Percentiles rank a stretch among this genome's conserved stretches.
phyloP scores from a whole-genome alignment of 1,140 invertebrate species.

The Cotesia chilonis region DNA sequence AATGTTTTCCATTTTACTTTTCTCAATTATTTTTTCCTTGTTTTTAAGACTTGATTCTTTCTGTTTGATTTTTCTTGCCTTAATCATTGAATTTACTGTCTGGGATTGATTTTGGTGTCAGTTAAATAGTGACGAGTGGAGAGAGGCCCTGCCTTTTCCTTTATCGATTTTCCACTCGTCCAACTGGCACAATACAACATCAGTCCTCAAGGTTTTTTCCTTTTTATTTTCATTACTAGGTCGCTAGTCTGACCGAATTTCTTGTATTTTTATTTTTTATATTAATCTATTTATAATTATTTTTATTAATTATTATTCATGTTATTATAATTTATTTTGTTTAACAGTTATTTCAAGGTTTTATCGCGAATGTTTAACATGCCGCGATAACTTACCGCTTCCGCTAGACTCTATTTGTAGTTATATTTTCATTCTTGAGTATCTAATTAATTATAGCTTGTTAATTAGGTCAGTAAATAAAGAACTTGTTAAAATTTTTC shows the following conservation, averaged over 20 bases:
- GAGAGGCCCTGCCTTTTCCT: slow-evolving; percentile 26
- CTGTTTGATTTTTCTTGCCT: too few relatives aligned
- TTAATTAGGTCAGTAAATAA: too few relatives aligned
- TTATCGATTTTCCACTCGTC: slow-evolving; percentile 35
- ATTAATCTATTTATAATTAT: not conserved
- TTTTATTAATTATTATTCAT: not conserved
- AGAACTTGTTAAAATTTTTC: too few relatives aligned
- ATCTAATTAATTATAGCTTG: too few relatives aligned
- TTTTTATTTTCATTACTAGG: slow-evolving; percentile 10
- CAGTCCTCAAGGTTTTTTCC: slow-evolving; percentile 29
- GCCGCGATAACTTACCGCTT: too few relatives aligned
- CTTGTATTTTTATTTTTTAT: not conserved
- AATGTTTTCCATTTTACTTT: not conserved
- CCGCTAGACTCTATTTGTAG: too few relatives aligned
- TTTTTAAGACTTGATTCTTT: too few relatives aligned
- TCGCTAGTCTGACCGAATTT: slow-evolving; percentile 25
- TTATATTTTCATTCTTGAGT: too few relatives aligned
- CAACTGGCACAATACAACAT: slow-evolving; percentile 30
- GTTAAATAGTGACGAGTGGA: not conserved
- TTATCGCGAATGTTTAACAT: too few relatives aligned
- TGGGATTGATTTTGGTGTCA: not conserved
- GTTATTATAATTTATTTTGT: not conserved
- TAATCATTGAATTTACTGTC: not conserved
- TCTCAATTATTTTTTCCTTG: too few relatives aligned
- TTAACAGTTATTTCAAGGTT: too few relatives aligned